phyloP scores from a whole-genome alignment of 2,888 invertebrate species.

The Epinotia demarniana region DNA sequence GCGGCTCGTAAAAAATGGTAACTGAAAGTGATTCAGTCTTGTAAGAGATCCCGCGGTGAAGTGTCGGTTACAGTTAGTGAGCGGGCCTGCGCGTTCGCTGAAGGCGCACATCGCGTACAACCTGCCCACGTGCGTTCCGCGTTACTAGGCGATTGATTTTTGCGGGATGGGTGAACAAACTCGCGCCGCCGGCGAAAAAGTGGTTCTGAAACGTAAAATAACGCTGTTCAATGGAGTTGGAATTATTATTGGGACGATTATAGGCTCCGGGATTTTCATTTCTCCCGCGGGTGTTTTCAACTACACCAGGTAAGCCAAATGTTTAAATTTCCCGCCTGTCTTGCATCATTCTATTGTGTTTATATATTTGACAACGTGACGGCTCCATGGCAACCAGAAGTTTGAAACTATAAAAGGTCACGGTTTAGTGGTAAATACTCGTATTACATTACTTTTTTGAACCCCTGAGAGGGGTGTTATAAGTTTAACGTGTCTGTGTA shows the following conservation, averaged over 20 bases:
- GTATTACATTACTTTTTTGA: not conserved
- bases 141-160: constrained; percentile 72
- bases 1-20: constrained; percentile 73
- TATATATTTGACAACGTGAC: constrained; percentile 46
- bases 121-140: constrained; percentile 69
- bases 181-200: constrained; percentile 79
- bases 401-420: constrained; percentile 11
- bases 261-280: constrained; percentile 96
- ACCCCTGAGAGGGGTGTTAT: too few relatives aligned
- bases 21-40: constrained; percentile 76
- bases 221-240: constrained; percentile 94
- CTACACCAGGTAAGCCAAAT: constrained; percentile 85
- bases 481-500: too few relatives aligned
- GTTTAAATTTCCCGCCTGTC: constrained; percentile 63
- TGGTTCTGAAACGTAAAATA: constrained; percentile 91
- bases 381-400: constrained; percentile 39
- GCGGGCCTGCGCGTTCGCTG: constrained; percentile 41
- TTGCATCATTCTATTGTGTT: constrained; percentile 51
- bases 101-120: constrained; percentile 46
- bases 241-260: constrained; percentile 94
- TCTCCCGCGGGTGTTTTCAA: constrained; percentile 92
- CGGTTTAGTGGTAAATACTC: not conserved
- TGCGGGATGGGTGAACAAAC: constrained; percentile 81
- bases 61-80: constrained; percentile 53
- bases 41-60: constrained; percentile 63